A percentile compares a stretch with the other conserved stretches of the same genome.
These are phyloP conservation scores for Cotesia glomerata DNA, from an alignment of 1,140 invertebrate species.

Conservation along the genomic window DNA sequence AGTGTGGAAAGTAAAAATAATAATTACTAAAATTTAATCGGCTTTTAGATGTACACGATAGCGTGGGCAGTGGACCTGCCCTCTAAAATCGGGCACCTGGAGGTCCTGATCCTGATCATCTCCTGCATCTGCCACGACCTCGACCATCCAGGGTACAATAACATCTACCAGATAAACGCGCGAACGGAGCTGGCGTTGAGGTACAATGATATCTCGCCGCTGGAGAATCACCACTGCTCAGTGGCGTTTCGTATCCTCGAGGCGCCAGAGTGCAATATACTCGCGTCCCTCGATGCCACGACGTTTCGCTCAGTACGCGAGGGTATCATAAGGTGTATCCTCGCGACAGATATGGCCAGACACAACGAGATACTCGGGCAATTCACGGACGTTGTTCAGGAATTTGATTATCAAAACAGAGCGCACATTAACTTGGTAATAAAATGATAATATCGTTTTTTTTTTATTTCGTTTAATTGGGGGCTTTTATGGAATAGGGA, in stretches of 20 bases:
- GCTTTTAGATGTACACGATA: constrained; percentile 82
- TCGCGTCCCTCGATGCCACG: constrained; percentile 71
- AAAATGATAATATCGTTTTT: constrained; percentile 36
- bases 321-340: constrained; percentile 84
- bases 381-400: constrained; percentile 73
- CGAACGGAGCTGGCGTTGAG: constrained; percentile 83
- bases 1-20: no score
- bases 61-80: constrained; percentile 76
- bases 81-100: constrained; percentile 74
- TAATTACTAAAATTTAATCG: no score
- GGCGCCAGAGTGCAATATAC: constrained; percentile 79
- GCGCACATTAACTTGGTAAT: constrained; percentile 81
- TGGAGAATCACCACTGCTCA: constrained; percentile 90
- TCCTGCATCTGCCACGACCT: constrained; percentile 90
- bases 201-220: constrained; percentile 88
- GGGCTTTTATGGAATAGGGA: no score
- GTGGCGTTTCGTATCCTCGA: constrained; percentile 84
- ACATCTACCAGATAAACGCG: constrained; percentile 89
- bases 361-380: constrained; percentile 85
- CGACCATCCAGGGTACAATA: constrained; percentile 91
- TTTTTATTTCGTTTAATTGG: neutral
- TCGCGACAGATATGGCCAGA: constrained; percentile 87
- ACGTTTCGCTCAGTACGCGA: constrained; percentile 72
- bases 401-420: constrained; percentile 78
- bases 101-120: constrained; percentile 80